These are phyloP conservation scores for Nomada flava DNA, from an alignment of 2,888 invertebrate species.

Conservation along the genomic window DNA sequence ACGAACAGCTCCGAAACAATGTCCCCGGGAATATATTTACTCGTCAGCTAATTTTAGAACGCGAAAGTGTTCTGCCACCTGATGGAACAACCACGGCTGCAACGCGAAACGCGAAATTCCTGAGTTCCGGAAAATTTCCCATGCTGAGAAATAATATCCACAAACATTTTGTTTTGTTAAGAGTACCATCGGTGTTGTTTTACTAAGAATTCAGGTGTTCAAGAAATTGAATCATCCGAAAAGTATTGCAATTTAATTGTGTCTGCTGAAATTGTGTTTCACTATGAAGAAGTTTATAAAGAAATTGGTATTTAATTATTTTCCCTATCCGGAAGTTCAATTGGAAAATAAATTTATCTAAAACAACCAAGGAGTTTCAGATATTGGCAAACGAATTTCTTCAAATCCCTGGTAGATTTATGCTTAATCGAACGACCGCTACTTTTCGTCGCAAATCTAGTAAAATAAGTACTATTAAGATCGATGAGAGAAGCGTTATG, in stretches of 20 bases:
- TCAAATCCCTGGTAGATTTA: background rate
- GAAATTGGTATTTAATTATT: too few species aligned
- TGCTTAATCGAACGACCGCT: slow-evolving; percentile 24
- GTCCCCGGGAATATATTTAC: slow-evolving; percentile 48
- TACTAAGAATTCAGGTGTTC: too few species aligned
- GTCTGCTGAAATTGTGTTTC: too few species aligned
- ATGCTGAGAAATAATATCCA: too few species aligned
- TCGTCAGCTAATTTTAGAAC: slow-evolving; percentile 59
- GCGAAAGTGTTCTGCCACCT: slow-evolving; percentile 30
- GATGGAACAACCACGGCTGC: slow-evolving; percentile 6
- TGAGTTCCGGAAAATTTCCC: background rate
- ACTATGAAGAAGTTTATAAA: too few species aligned
- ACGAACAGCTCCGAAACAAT: slow-evolving; percentile 49
- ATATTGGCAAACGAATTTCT: background rate
- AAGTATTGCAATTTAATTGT: too few species aligned
- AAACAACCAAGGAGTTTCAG: too few species aligned
- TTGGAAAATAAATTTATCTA: too few species aligned
- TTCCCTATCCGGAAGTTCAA: too few species aligned
- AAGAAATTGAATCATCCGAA: too few species aligned
- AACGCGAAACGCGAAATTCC: background rate
- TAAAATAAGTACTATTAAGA: slow-evolving; percentile 55
- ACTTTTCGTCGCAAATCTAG: slow-evolving; percentile 18
- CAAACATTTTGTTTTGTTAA: too few species aligned
- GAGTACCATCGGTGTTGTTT: too few species aligned
- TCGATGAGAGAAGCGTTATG: slow-evolving; percentile 59